Evolutionary conservation across 2,797 vertebrate genomes (phyloP).

Genomic region (Karalla daura): DNA sequence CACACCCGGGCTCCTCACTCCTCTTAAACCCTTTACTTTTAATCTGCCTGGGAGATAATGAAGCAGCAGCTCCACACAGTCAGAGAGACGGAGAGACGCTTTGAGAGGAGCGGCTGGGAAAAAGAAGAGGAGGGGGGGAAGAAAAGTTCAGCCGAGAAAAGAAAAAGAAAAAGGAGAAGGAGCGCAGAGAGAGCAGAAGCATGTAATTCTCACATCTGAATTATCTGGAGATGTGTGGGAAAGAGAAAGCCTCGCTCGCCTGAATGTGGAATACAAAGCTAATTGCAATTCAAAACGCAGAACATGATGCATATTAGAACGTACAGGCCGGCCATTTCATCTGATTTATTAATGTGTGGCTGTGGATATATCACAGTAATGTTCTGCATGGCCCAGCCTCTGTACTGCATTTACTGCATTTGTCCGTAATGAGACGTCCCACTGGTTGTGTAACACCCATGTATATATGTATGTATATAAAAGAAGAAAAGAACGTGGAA

Average conservation of each 20-base stretch:
- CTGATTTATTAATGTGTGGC: conserved; percentile 30
- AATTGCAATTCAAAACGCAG: conserved; percentile 60
- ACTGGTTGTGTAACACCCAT: too few relatives aligned
- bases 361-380: conserved; percentile 6
- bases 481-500: too few relatives aligned
- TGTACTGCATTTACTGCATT: not conserved
- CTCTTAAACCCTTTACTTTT: conserved; percentile 67
- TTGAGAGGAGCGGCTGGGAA: too few relatives aligned
- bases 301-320: conserved; percentile 50
- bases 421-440: not conserved
- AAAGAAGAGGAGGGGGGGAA: conserved; percentile 44
- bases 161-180: conserved; percentile 38
- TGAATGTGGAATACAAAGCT: conserved; percentile 43
- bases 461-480: too few relatives aligned
- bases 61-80: conserved; percentile 50
- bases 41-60: conserved; percentile 72
- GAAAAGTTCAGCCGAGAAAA: conserved; percentile 37
- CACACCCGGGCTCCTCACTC: conserved; percentile 34
- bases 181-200: conserved; percentile 33
- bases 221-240: conserved; percentile 54
- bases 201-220: conserved; percentile 61
- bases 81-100: conserved; percentile 49
- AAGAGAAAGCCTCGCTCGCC: conserved; percentile 49
- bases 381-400: not conserved
- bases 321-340: conserved; percentile 44